Percentiles rank a stretch among this genome's conserved stretches.
phyloP scores from a whole-genome alignment of 2,888 invertebrate species.

The Steinernema carpocapsae region DNA sequence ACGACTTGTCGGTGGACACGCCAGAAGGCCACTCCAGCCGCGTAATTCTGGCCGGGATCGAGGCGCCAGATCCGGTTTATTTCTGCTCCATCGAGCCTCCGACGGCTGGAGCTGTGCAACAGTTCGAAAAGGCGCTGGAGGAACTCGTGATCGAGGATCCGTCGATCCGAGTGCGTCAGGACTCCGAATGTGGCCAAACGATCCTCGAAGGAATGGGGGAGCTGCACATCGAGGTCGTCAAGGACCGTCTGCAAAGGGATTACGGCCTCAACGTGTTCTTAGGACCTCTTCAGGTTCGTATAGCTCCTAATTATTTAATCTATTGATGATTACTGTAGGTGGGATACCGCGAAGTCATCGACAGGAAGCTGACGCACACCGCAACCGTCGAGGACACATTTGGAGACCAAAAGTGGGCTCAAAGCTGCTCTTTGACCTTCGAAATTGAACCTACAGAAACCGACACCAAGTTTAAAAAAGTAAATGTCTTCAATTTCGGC shows the following conservation, averaged over 20 bases:
- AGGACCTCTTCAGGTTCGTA: constrained; percentile 83
- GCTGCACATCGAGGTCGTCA: constrained; percentile 81
- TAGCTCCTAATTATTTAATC: not conserved
- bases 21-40: constrained; percentile 12
- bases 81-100: constrained; percentile 96
- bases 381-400: constrained; percentile 76
- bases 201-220: constrained; percentile 87
- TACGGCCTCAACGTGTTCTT: constrained; percentile 89
- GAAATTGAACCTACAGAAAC: constrained; percentile 42
- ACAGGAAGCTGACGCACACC: constrained; percentile 61
- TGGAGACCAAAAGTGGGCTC: constrained; percentile 70
- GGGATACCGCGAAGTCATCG: constrained; percentile 59
- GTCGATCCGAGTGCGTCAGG: constrained; percentile 64
- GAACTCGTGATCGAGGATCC: constrained; percentile 62
- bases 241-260: constrained; percentile 78
- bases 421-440: constrained; percentile 46
- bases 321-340: constrained; percentile 46
- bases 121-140: constrained; percentile 59
- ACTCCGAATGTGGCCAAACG: constrained; percentile 73
- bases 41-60: constrained; percentile 73
- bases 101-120: constrained; percentile 45
- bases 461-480: constrained; percentile 38
- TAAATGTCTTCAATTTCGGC: too few species aligned
- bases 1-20: not conserved
- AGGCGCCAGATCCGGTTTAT: constrained; percentile 90